A percentile compares a stretch with the other conserved stretches of the same genome.
phyloP scores from a whole-genome alignment of 2,113 vertebrate species.

The Colius striatus region DNA sequence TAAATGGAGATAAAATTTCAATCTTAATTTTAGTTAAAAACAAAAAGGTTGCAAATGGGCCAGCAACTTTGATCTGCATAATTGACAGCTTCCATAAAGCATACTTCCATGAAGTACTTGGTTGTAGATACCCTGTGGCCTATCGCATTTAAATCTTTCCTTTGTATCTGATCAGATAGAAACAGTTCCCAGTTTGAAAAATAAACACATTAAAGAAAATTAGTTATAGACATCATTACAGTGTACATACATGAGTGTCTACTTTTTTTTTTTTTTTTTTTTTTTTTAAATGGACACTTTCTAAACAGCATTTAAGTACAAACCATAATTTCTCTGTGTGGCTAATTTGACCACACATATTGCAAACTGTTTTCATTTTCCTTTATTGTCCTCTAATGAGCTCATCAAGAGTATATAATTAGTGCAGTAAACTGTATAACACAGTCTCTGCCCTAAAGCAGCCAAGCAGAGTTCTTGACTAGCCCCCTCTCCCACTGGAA shows the following conservation, averaged over 20 bases:
- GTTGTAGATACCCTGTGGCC: background rate
- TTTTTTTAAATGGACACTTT: constrained; percentile 19
- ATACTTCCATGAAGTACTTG: background rate
- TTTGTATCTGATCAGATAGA: constrained; percentile 31
- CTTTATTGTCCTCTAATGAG: constrained; percentile 69
- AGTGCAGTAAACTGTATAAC: constrained; percentile 38
- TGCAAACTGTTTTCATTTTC: constrained; percentile 70
- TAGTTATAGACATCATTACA: constrained; percentile 49
- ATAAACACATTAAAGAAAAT: constrained; percentile 61
- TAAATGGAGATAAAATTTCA: background rate
- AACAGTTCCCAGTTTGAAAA: constrained; percentile 49
- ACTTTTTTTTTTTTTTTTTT: constrained; percentile 14
- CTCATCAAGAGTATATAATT: constrained; percentile 62
- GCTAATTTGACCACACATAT: constrained; percentile 68
- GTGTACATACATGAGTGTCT: constrained; percentile 13
- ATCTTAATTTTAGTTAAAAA: background rate
- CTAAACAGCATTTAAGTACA: constrained; percentile 35
- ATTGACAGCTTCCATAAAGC: background rate
- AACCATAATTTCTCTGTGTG: constrained; percentile 48
- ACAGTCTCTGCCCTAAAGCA: constrained; percentile 51
- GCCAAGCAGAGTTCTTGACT: constrained; percentile 32
- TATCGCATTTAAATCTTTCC: background rate
- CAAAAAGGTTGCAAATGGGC: background rate
- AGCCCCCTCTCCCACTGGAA: constrained; percentile 7
- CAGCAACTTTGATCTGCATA: background rate